These are phyloP conservation scores for Ceratosolen fusciceps DNA, from an alignment of 1,140 invertebrate species.

Conservation along the genomic window DNA sequence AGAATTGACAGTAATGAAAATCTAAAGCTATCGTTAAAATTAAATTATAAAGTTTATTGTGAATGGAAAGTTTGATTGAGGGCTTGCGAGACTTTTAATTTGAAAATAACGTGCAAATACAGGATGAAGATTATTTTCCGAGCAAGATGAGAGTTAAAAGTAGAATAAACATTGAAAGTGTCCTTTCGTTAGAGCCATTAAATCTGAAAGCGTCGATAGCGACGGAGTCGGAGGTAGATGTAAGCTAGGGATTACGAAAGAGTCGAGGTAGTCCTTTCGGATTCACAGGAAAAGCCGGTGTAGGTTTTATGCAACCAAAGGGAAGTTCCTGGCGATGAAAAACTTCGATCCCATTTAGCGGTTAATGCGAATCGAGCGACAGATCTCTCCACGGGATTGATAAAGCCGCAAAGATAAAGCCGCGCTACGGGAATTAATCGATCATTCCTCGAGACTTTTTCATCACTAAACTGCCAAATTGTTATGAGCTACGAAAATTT, in stretches of 20 bases:
- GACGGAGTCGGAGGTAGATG: neutral
- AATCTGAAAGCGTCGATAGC: neutral
- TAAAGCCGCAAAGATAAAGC: neutral
- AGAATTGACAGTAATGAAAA: too few species aligned
- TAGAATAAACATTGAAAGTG: neutral
- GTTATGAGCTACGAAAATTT: conserved; percentile 25
- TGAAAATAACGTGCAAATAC: neutral
- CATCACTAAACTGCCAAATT: conserved; percentile 2
- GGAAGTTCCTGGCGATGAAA: conserved; percentile 28
- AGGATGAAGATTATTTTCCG: too few species aligned
- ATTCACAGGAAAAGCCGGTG: conserved; percentile 26
- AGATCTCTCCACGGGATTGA: neutral
- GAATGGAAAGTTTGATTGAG: neutral
- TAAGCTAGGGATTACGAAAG: conserved; percentile 26
- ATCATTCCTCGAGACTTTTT: conserved; percentile 13
- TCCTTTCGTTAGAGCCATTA: neutral
- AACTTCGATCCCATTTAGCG: conserved; percentile 18
- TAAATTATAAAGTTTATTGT: too few species aligned
- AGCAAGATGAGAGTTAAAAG: neutral
- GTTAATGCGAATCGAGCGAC: neutral
- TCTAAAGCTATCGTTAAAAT: too few species aligned
- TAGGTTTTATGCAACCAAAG: conserved; percentile 35
- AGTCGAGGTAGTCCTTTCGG: neutral
- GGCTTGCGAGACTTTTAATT: too few species aligned
- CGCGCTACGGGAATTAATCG: conserved; percentile 27